Evolutionary conservation across 2,797 vertebrate species (phyloP), one percentile per base, ranked within the genome.

Genomic region (Gobio occitaniae): DNA sequence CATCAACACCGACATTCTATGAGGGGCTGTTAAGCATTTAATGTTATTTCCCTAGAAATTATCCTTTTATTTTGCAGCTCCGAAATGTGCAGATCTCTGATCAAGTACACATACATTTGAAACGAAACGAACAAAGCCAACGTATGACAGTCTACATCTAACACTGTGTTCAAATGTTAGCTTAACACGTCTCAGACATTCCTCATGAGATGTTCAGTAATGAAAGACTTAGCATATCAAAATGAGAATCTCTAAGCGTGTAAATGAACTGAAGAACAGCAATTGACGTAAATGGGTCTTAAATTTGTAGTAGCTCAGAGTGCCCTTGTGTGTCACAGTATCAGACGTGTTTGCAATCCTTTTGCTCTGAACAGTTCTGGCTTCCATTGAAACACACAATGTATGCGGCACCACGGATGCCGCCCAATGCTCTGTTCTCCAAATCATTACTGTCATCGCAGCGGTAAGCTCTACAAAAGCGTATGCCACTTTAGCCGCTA

Each of bases 361-460:
- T 32, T 41, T 32, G 9, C 25, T 79, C 25, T 66, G 25, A 79
- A 50, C 77, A 32, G 77, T 47, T 66, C 44, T 6, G 47, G 47
- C 80, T 38, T 71, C 9, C 61, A 71, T 71, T 82, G 74, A 84
- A 72, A 69, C 36, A 38, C 72, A 56, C 54, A 89, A 82, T 78
- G 78, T 70, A 84, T 82, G 82, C 78, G 6, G 11, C 48, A 63
- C 54, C 79, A 84, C 68, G 84, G 12, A 84, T 83, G 52, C 69
- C 56, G 29, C 71, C 47, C 71, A 9, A 9, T 10, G 25, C 32
- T 48, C 25, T 48, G 6, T 68, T 82, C 32, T 74, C 79, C 65
- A 87, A 78, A 87, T 86, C 80, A 87, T 85, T 88, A 84, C 36
- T 25, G 72, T 77, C 47, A 76, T 71, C 38, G 61, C 32, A 59